Evolutionary conservation across 2,888 invertebrate genomes (phyloP).

Genomic region (Sinotaia quadrata): DNA sequence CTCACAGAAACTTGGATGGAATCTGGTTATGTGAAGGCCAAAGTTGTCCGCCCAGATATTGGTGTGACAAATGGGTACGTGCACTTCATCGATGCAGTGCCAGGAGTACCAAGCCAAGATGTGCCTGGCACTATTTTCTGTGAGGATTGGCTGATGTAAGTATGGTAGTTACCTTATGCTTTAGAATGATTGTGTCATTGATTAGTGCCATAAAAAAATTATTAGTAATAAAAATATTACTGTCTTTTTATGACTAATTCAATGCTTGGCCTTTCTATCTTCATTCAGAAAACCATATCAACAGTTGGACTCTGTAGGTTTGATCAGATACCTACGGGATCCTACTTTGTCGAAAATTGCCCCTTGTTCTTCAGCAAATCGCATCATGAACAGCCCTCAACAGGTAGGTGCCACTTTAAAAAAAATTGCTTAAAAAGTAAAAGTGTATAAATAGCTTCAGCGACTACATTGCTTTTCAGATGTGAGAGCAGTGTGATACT

Average conservation of each 20-base stretch:
- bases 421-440: no score
- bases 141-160: constrained; percentile 42
- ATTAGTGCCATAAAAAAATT: no score
- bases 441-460: no score
- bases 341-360: not conserved
- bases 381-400: no score
- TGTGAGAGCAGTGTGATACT: no score
- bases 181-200: no score
- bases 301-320: constrained; percentile 4
- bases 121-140: constrained; percentile 38
- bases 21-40: constrained; percentile 93
- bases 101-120: constrained; percentile 47
- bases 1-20: constrained; percentile 87
- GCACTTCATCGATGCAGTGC: constrained; percentile 50
- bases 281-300: constrained; percentile 19
- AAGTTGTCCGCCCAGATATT: constrained; percentile 88
- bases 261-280: no score
- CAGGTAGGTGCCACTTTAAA: no score
- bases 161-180: no score
- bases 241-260: no score
- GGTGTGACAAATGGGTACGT: constrained; percentile 54
- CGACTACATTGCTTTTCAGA: no score
- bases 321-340: constrained; percentile 20
- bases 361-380: constrained; percentile 21
- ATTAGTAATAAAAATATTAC: no score